These are phyloP conservation scores for Amblyraja radiata DNA, from an alignment of 2,797 vertebrate genomes.

Conservation along the genomic window DNA sequence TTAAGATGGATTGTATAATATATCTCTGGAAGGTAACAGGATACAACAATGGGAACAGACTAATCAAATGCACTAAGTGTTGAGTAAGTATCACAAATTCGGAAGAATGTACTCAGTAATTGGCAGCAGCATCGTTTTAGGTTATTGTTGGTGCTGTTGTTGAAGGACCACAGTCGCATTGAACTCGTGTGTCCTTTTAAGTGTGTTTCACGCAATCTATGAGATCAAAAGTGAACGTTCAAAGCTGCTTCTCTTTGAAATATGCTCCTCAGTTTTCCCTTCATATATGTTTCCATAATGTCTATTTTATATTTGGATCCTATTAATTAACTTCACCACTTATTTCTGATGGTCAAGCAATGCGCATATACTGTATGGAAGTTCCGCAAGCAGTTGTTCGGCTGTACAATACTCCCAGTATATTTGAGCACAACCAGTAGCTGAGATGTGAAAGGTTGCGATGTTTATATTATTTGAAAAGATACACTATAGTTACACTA, in stretches of 20 bases:
- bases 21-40: background rate
- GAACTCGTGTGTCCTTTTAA: background rate
- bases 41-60: background rate
- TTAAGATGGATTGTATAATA: background rate
- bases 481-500: no score
- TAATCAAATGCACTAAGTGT: background rate
- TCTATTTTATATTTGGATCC: background rate
- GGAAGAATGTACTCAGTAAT: background rate
- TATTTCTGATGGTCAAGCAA: background rate
- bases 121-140: background rate
- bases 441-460: background rate
- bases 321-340: background rate
- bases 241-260: background rate
- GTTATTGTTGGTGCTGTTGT: no score
- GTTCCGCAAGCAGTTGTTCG: no score
- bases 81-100: background rate
- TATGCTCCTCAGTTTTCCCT: background rate
- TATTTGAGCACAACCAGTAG: background rate
- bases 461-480: background rate
- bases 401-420: no score
- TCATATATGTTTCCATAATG: background rate
- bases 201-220: background rate
- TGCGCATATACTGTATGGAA: no score
- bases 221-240: background rate
- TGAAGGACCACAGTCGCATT: no score